Evolutionary conservation across 92 coral and sea anemone species (phyloP).

Genomic region (Porites divaricata): DNA sequence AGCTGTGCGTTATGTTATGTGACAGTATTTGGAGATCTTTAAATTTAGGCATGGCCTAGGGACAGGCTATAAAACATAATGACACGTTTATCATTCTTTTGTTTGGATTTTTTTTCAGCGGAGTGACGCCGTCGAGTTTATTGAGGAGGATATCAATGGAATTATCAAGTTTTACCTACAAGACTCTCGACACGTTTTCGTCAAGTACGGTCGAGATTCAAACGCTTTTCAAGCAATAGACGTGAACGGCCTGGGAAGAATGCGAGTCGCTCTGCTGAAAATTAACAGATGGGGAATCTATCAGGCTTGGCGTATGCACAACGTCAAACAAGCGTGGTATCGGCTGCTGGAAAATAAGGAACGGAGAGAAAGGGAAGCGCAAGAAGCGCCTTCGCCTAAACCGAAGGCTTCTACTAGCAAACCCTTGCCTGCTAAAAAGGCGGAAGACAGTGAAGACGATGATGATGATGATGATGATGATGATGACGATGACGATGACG

Average conservation of each 20-base stretch:
- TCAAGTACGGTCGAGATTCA: slow-evolving; percentile 73
- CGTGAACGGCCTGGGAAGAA: slow-evolving; percentile 71
- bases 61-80: neutral
- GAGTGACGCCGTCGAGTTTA: slow-evolving; percentile 57
- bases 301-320: slow-evolving; percentile 85
- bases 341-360: slow-evolving; percentile 73
- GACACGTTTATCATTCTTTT: neutral
- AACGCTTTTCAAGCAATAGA: slow-evolving; percentile 68
- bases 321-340: slow-evolving; percentile 85
- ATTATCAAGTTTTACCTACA: slow-evolving; percentile 80
- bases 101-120: slow-evolving; percentile 59
- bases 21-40: too few species aligned
- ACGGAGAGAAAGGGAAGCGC: slow-evolving; percentile 72
- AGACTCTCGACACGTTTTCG: slow-evolving; percentile 93
- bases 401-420: slow-evolving; percentile 22
- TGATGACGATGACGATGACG: slow-evolving; percentile 76
- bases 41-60: neutral
- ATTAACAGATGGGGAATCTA: slow-evolving; percentile 96
- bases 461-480: slow-evolving; percentile 76
- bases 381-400: slow-evolving; percentile 45
- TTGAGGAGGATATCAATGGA: slow-evolving; percentile 81
- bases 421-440: slow-evolving; percentile 36
- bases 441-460: slow-evolving; percentile 68
- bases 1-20: too few species aligned
- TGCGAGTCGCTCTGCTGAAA: slow-evolving; percentile 82